Conservation (phyloP, 2,113 vertebrate genomes). For the Tetraodon nigroviridis region DNA sequence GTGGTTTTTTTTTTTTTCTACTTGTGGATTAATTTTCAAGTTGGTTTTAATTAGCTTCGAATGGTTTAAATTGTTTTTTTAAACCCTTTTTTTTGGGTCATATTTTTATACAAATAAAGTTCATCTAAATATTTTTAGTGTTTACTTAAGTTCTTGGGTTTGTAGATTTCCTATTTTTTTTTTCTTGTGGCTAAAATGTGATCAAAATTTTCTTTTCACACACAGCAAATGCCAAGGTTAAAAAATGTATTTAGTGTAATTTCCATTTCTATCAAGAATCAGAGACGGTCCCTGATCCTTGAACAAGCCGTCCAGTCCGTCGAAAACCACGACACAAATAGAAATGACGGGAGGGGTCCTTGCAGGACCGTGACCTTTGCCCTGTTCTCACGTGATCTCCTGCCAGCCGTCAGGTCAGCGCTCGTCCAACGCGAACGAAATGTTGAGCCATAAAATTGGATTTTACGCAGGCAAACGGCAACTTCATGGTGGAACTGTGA, state of each 20-base stretch:
- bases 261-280: neutral
- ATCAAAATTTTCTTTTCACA: too few relatives aligned
- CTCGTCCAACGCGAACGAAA: constrained; percentile 32
- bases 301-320: neutral
- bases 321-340: too few relatives aligned
- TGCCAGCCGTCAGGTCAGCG: constrained; percentile 19
- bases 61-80: constrained; percentile 35
- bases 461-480: constrained; percentile 28
- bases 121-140: constrained; percentile 34
- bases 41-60: constrained; percentile 8
- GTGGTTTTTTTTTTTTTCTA: constrained; percentile 17
- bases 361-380: constrained; percentile 7
- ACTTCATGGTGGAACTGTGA: constrained; percentile 26
- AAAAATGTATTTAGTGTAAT: neutral
- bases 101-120: constrained; percentile 19
- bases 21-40: constrained; percentile 6
- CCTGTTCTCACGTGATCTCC: constrained; percentile 27
- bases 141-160: constrained; percentile 37
- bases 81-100: constrained; percentile 25
- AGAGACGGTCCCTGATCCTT: neutral
- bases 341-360: neutral
- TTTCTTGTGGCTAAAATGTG: too few relatives aligned
- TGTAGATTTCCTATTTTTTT: too few relatives aligned
- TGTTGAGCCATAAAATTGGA: constrained; percentile 32
- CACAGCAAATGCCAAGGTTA: too few relatives aligned